These are phyloP conservation scores for Callocephalon fimbriatum DNA, from an alignment of 2,113 vertebrate genomes.

Conservation along the genomic window DNA sequence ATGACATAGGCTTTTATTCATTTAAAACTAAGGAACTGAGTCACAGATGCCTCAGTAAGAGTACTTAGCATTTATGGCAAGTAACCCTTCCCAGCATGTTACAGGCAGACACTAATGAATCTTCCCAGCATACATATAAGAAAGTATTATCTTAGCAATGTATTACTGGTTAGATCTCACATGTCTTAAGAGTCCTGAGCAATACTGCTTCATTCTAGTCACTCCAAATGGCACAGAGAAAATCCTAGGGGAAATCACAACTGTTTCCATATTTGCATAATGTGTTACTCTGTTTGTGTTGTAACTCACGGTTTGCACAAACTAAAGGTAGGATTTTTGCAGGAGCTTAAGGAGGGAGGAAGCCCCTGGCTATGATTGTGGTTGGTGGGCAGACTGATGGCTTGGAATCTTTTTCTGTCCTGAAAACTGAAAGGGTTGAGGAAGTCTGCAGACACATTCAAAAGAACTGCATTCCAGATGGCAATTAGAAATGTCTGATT, in stretches of 20 bases:
- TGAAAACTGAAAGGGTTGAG: not conserved
- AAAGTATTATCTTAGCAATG: not conserved
- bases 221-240: not conserved
- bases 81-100: not conserved
- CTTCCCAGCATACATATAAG: not conserved
- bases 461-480: not conserved
- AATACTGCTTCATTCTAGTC: not conserved
- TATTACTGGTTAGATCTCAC: slow-evolving; percentile 18
- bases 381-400: not conserved
- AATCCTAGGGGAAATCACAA: not conserved
- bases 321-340: not conserved
- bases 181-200: not conserved
- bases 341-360: not conserved
- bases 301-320: not conserved
- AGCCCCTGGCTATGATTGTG: rapidly evolving
- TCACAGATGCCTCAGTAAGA: slow-evolving; percentile 34
- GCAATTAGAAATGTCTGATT: not conserved
- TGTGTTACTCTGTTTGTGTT: not conserved
- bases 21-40: slow-evolving; percentile 45
- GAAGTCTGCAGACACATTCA: not conserved
- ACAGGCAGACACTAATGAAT: slow-evolving; percentile 35
- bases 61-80: slow-evolving; percentile 31
- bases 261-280: not conserved
- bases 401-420: not conserved
- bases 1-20: slow-evolving; percentile 32